Evolutionary conservation across 1,140 invertebrate genomes (phyloP).

Genomic region (Cephus cinctus): DNA sequence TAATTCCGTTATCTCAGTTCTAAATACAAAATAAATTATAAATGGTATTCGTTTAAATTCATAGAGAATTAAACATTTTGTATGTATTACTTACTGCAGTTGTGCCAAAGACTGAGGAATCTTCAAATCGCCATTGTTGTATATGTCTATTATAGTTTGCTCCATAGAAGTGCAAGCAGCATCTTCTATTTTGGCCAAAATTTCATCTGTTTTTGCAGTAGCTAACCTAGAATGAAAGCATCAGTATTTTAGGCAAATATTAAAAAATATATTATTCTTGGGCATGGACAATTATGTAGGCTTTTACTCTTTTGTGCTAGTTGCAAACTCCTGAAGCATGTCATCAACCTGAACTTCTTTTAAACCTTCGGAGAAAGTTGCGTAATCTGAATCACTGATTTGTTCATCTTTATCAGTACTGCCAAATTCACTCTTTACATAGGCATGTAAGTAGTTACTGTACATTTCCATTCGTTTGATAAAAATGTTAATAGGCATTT

Average conservation of each 20-base stretch:
- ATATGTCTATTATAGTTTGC: slow-evolving; percentile 28
- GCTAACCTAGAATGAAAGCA: slow-evolving; percentile 22
- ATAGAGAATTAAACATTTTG: not conserved
- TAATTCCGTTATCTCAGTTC: slow-evolving; percentile 37
- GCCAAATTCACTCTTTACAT: slow-evolving; percentile 40
- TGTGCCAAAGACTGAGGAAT: slow-evolving; percentile 23
- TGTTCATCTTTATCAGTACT: slow-evolving; percentile 10
- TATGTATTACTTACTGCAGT: slow-evolving; percentile 22
- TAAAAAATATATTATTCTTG: not conserved
- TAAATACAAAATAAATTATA: slow-evolving; percentile 16
- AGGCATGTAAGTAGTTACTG: slow-evolving; percentile 36
- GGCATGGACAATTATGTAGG: not conserved
- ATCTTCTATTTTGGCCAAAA: slow-evolving; percentile 28
- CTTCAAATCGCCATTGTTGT: slow-evolving; percentile 36
- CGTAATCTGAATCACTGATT: slow-evolving; percentile 22
- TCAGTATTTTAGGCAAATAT: slow-evolving; percentile 8
- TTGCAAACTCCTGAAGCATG: slow-evolving; percentile 27
- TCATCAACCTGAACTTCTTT: slow-evolving; percentile 29
- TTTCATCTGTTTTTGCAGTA: slow-evolving; percentile 34
- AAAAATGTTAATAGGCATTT: slow-evolving; percentile 44
- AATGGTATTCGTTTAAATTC: slow-evolving; percentile 1
- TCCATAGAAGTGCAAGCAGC: slow-evolving; percentile 23
- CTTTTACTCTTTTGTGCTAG: slow-evolving; percentile 39
- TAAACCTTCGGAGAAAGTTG: slow-evolving; percentile 27
- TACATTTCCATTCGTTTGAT: slow-evolving; percentile 45